Evolutionary conservation across 1,140 invertebrate genomes (phyloP).

Genomic region (Zaprionus ghesquierei): DNA sequence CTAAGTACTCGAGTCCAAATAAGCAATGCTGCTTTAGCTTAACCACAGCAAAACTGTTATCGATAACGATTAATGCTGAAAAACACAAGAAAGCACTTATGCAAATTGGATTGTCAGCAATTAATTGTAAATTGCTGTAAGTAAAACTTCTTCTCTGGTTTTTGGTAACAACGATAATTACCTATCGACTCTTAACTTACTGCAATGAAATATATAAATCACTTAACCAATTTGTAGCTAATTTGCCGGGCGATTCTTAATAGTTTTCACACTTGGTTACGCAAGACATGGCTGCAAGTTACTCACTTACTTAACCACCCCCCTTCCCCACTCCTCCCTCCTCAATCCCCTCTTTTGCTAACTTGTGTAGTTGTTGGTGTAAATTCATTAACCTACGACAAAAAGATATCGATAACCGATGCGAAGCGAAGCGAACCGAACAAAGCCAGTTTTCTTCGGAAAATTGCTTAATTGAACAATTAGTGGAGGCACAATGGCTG

Average conservation of each 20-base stretch:
- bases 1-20: too few relatives aligned
- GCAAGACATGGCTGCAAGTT: background rate
- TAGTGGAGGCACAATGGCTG: slow-evolving; percentile 59
- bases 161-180: background rate
- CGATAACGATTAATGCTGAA: background rate
- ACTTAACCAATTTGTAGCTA: background rate
- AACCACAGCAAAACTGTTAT: background rate
- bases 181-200: background rate
- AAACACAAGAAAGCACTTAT: too few relatives aligned
- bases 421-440: slow-evolving; percentile 10
- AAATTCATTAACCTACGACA: slow-evolving; percentile 17
- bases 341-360: too few relatives aligned
- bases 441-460: slow-evolving; percentile 40
- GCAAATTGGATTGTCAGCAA: too few relatives aligned
- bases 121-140: too few relatives aligned
- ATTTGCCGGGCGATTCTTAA: background rate
- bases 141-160: too few relatives aligned
- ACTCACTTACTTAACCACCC: background rate
- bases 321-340: background rate
- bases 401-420: slow-evolving; percentile 34
- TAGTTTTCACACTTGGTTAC: background rate
- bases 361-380: slow-evolving; percentile 2
- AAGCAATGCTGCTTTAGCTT: too few relatives aligned
- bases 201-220: background rate
- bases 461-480: slow-evolving; percentile 80